Evolutionary conservation across 2,888 invertebrate species (phyloP), one percentile per base, ranked within the genome.

Genomic region (Eumerus sabulonum): DNA sequence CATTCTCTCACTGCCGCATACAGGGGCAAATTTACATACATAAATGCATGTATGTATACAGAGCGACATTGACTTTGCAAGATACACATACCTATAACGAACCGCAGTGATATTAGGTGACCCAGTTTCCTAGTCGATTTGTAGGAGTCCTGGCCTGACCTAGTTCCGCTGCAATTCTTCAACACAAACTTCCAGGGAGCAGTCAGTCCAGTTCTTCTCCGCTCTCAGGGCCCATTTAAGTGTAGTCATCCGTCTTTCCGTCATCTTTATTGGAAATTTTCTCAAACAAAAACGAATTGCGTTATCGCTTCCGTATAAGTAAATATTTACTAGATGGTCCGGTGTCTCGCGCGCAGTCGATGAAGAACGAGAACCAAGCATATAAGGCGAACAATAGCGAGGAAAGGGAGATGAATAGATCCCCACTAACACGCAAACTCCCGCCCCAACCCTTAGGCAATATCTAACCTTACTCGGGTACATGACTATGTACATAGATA

Each of bases 271-370:
- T 27, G 13, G 17, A 38, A 42, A 36, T 19, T 12, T 62, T 47
- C 62, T 62, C 70, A 70, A 70, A 53, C 40, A 14, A 70, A 62
- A 62, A 53, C 42, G 40, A 70, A 70, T 70, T 70, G 70, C 42
- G 70, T 54, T 70, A 54, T 70, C 54, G 45, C 48, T 42, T 70
- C 70, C 53, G 42, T 45, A 54, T 53, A 54, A 18, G 60, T 62
- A 70, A 54, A 56, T 56, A 66, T 56, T 27, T 27, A 27, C 27
- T 27, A 2, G 3, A 4, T 7, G 7, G 7, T 7, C 27, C 27
- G 27, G 27, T 27, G 27, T 27, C 27, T 27, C 27, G 27, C 27
- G 27, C 27, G 7, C n/a, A n/a, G n/a, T n/a, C n/a, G n/a, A 5
- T 3, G 40, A 40, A 40, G 2, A 11, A 40, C 40, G 11, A 40